Evolutionary conservation across 2,888 invertebrate genomes (phyloP).

Genomic region (Stegophylla sp.): DNA sequence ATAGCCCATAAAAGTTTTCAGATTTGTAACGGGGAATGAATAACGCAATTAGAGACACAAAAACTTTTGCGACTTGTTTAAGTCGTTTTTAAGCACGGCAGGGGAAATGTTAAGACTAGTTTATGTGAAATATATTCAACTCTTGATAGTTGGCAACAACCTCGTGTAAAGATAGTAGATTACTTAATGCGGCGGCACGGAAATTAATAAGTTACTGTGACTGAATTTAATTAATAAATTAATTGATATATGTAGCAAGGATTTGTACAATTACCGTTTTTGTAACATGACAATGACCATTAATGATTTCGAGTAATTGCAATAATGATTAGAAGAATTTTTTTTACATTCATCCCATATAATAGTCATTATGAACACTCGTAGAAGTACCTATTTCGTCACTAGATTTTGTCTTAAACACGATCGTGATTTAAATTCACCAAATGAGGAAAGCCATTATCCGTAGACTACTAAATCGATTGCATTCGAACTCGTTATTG

Average conservation of each 20-base stretch:
- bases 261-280: not conserved
- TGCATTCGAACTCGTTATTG: not conserved
- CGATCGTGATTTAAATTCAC: not conserved
- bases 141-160: constrained; percentile 34
- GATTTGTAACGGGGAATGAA: constrained; percentile 56
- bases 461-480: constrained; percentile 24
- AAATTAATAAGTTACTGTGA: constrained; percentile 13
- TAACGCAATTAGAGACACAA: constrained; percentile 55
- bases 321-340: no score
- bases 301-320: no score
- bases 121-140: constrained; percentile 13
- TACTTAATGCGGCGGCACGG: not conserved
- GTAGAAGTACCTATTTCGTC: constrained; percentile 11
- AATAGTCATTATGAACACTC: no score
- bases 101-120: constrained; percentile 21
- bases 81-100: constrained; percentile 38
- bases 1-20: constrained; percentile 53
- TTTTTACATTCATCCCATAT: no score
- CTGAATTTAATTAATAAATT: constrained; percentile 9
- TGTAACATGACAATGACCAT: not conserved
- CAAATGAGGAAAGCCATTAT: constrained; percentile 16
- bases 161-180: not conserved
- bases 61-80: constrained; percentile 52
- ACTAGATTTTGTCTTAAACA: no score
- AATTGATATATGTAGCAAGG: not conserved